These are phyloP conservation scores for Anas platyrhynchos DNA, from an alignment of 2,113 vertebrate genomes.

Conservation along the genomic window DNA sequence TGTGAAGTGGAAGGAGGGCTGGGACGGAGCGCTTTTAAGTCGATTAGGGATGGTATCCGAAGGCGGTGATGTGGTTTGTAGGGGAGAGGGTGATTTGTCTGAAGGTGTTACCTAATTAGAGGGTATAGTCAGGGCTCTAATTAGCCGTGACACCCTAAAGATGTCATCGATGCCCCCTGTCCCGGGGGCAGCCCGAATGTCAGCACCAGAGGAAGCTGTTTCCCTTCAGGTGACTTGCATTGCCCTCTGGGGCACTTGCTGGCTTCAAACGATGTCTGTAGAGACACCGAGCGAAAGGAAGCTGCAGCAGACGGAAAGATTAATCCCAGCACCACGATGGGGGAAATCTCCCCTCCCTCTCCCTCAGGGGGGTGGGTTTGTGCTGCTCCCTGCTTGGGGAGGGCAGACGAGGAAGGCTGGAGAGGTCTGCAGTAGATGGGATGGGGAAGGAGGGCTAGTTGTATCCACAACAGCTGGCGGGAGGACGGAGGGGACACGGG, in stretches of 20 bases:
- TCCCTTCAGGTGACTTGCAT: not conserved
- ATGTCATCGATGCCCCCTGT: slow-evolving; percentile 9
- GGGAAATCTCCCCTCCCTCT: not conserved
- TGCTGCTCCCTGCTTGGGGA: not conserved
- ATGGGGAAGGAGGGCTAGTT: not conserved
- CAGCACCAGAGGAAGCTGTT: not conserved
- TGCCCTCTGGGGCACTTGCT: not conserved
- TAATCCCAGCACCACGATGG: not conserved
- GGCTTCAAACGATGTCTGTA: not conserved
- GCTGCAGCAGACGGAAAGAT: not conserved
- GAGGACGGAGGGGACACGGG: not conserved
- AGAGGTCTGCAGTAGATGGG: not conserved
- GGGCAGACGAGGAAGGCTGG: not conserved
- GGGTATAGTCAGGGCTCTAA: slow-evolving; percentile 19
- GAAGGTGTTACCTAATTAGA: slow-evolving; percentile 55
- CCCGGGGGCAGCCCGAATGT: not conserved
- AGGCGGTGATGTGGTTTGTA: not conserved
- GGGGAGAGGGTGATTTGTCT: slow-evolving; percentile 34
- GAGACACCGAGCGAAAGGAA: not conserved
- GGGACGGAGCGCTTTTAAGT: slow-evolving; percentile 13
- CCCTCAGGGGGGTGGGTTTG: not conserved
- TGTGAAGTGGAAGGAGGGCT: slow-evolving; percentile 17
- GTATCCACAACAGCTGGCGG: not conserved
- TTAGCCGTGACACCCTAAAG: slow-evolving; percentile 52
- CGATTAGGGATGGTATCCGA: not conserved